A percentile compares a stretch with the other conserved stretches of the same genome.
Evolutionary conservation across 2,888 invertebrate genomes (phyloP).

Genomic region (Liopterus haemorrhoidalis): DNA sequence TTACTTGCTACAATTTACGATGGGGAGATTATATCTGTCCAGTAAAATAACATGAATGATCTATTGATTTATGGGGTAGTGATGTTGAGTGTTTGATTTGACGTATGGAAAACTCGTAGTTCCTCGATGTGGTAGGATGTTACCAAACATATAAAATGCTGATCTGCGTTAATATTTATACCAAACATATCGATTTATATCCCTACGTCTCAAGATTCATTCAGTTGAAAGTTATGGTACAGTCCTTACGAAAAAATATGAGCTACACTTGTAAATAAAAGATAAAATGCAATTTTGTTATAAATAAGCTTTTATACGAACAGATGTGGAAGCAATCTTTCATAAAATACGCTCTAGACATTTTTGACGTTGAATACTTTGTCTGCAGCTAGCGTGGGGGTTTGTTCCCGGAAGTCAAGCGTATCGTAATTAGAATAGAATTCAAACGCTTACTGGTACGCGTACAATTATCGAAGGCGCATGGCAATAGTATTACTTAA

Average conservation of each 20-base stretch:
- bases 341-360: too few species aligned
- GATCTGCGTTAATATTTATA: slow-evolving; percentile 44
- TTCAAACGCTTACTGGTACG: too few species aligned
- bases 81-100: slow-evolving; percentile 1
- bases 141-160: slow-evolving; percentile 43
- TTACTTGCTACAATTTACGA: slow-evolving; percentile 30
- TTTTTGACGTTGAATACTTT: too few species aligned
- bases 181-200: slow-evolving; percentile 38
- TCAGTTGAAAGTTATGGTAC: slow-evolving; percentile 21
- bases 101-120: slow-evolving; percentile 1
- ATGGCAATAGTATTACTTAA: too few species aligned
- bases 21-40: slow-evolving; percentile 32
- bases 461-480: too few species aligned
- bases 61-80: slow-evolving; percentile 8
- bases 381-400: too few species aligned
- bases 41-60: slow-evolving; percentile 24
- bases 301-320: too few species aligned
- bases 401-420: too few species aligned
- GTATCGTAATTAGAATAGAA: too few species aligned
- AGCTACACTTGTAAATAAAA: too few species aligned
- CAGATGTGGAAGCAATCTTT: too few species aligned
- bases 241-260: slow-evolving; percentile 16
- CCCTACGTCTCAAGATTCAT: slow-evolving; percentile 20
- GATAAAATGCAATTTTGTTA: too few species aligned
- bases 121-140: slow-evolving; percentile 37